Evolutionary conservation across 2,888 invertebrate species (phyloP).

Genomic region (Monoplex corrugatus): DNA sequence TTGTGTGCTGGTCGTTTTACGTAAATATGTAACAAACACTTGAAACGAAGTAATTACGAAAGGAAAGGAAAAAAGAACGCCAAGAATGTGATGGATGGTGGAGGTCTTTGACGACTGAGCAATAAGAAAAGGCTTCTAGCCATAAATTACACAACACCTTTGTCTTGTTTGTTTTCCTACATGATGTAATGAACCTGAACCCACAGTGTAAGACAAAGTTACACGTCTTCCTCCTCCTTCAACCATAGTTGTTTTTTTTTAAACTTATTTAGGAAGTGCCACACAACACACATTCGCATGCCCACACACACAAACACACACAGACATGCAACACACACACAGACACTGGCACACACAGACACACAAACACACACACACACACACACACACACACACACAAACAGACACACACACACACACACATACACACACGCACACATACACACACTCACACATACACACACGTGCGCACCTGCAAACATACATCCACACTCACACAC

Average conservation of each 20-base stretch:
- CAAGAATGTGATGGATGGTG: too few relatives aligned
- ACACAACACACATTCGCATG: background rate
- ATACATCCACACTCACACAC: too few relatives aligned
- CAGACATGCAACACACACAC: background rate
- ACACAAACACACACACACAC: constrained; percentile 20
- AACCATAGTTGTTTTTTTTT: background rate
- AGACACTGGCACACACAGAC: constrained; percentile 9
- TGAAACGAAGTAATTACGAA: too few relatives aligned
- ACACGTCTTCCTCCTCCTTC: background rate
- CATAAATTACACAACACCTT: background rate
- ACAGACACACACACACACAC: constrained; percentile 27
- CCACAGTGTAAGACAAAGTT: background rate
- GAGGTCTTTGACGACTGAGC: too few relatives aligned
- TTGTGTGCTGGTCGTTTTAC: too few relatives aligned
- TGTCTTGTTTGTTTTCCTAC: background rate
- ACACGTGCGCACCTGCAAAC: background rate
- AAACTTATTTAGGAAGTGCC: background rate
- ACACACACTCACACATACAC: background rate
- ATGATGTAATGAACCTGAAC: background rate
- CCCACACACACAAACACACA: too few relatives aligned
- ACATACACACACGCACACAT: background rate
- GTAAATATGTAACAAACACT: too few relatives aligned
- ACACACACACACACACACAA: background rate
- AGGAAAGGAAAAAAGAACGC: too few relatives aligned
- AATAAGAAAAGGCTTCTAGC: too few relatives aligned